Evolutionary conservation across 2,113 vertebrate genomes (phyloP).

Genomic region (Protobothrops mucrosquamatus): DNA sequence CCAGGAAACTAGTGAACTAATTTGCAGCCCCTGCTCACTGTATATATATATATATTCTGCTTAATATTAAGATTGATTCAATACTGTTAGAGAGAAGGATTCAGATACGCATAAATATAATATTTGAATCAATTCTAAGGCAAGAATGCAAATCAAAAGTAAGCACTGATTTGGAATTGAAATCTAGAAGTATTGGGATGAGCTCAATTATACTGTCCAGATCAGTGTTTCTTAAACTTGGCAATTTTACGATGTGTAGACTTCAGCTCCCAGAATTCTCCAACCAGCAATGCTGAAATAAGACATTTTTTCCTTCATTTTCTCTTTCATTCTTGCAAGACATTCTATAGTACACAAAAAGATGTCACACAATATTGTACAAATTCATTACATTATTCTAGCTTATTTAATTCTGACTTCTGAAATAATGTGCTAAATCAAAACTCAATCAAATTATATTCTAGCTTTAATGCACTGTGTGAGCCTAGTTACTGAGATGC

Average conservation of each 20-base stretch:
- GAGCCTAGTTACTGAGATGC: background rate
- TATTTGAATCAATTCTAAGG: background rate
- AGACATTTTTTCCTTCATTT: background rate
- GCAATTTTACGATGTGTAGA: background rate
- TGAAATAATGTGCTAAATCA: background rate
- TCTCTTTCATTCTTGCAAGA: background rate
- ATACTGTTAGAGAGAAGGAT: background rate
- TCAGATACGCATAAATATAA: background rate
- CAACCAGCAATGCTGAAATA: background rate
- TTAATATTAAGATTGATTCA: background rate
- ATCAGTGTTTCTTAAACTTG: background rate
- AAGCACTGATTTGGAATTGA: background rate
- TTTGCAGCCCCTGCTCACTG: background rate
- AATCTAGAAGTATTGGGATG: background rate
- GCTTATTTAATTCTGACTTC: background rate
- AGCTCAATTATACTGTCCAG: background rate
- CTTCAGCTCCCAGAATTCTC: background rate
- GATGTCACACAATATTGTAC: background rate
- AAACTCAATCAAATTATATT: background rate
- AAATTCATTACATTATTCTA: background rate
- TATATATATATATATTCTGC: background rate
- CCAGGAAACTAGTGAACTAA: background rate
- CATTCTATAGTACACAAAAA: background rate
- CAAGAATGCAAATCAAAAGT: background rate
- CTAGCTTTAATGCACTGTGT: background rate